These are phyloP conservation scores for Thera britannica DNA, from an alignment of 2,888 invertebrate species.

Conservation along the genomic window DNA sequence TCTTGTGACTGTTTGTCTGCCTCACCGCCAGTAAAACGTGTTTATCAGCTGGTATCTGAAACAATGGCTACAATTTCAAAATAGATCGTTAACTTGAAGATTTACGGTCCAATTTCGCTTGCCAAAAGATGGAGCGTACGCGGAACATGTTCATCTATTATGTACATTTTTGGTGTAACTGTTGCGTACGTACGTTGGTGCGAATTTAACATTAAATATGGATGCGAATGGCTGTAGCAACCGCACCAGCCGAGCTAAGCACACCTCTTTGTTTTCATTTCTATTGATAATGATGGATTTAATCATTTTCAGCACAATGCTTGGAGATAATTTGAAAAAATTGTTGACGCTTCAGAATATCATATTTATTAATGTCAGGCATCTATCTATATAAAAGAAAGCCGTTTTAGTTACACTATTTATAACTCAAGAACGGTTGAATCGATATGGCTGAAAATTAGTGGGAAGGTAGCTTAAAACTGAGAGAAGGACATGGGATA, in stretches of 20 bases:
- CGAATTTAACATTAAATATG: conserved; percentile 77
- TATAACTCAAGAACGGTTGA: no score
- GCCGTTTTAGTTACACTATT: no score
- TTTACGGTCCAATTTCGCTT: conserved; percentile 38
- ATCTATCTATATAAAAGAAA: no score
- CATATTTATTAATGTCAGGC: no score
- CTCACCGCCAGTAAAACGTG: conserved; percentile 90
- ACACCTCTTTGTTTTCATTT: conserved; percentile 51
- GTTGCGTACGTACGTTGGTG: conserved; percentile 64
- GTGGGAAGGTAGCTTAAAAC: no score
- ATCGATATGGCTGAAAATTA: no score
- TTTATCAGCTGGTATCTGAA: conserved; percentile 87
- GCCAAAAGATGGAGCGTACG: conserved; percentile 32
- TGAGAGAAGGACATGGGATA: no score
- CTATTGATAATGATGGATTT: conserved; percentile 47
- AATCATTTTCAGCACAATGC: conserved; percentile 35
- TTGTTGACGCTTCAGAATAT: no score
- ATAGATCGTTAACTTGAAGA: conserved; percentile 28
- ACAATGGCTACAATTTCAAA: conserved; percentile 42
- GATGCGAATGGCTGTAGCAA: conserved; percentile 63
- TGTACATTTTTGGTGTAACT: conserved; percentile 62
- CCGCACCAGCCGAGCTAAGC: conserved; percentile 54
- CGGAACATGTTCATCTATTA: conserved; percentile 57
- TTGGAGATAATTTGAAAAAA: neutral
- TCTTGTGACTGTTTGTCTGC: conserved; percentile 91